Conservation (phyloP, 1,140 invertebrate genomes). For the Teleopsis dalmanni region DNA sequence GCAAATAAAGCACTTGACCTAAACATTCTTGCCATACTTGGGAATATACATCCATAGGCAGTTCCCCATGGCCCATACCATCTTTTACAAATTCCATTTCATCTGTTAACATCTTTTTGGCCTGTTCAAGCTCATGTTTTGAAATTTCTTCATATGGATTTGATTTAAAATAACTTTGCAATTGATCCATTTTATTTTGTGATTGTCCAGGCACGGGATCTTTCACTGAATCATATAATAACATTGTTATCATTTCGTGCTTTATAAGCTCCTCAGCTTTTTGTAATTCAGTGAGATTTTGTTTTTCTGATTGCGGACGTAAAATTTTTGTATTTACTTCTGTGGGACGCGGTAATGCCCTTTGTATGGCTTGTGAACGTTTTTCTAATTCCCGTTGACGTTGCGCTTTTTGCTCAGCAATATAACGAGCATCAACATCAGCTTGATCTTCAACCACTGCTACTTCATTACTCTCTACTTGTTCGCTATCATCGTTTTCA, state of each 20-base stretch:
- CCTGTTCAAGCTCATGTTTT: conserved; percentile 61
- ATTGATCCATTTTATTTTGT: conserved; percentile 43
- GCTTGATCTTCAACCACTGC: conserved; percentile 73
- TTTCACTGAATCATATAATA: conserved; percentile 78
- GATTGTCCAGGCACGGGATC: conserved; percentile 51
- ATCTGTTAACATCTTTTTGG: conserved; percentile 59
- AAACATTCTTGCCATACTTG: conserved; percentile 98
- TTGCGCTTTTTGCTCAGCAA: conserved; percentile 31
- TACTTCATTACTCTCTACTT: conserved; percentile 44
- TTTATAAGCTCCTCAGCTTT: conserved; percentile 97
- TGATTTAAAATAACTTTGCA: conserved; percentile 66
- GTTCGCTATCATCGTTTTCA: conserved; percentile 66
- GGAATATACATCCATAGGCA: conserved; percentile 82
- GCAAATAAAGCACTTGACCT: conserved; percentile 77
- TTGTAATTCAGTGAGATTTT: conserved; percentile 78
- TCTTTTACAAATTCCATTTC: conserved; percentile 87
- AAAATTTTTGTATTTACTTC: conserved; percentile 80
- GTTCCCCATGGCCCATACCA: conserved; percentile 91
- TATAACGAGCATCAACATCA: conserved; percentile 68
- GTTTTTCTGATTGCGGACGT: conserved; percentile 60
- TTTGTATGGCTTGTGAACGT: conserved; percentile 82
- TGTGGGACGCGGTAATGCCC: conserved; percentile 76
- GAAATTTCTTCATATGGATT: conserved; percentile 73
- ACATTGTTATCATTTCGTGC: conserved; percentile 92
- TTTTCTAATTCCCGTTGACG: conserved; percentile 58